Conservation (phyloP, 2,113 vertebrate species). For the Austrofundulus limnaeus region DNA sequence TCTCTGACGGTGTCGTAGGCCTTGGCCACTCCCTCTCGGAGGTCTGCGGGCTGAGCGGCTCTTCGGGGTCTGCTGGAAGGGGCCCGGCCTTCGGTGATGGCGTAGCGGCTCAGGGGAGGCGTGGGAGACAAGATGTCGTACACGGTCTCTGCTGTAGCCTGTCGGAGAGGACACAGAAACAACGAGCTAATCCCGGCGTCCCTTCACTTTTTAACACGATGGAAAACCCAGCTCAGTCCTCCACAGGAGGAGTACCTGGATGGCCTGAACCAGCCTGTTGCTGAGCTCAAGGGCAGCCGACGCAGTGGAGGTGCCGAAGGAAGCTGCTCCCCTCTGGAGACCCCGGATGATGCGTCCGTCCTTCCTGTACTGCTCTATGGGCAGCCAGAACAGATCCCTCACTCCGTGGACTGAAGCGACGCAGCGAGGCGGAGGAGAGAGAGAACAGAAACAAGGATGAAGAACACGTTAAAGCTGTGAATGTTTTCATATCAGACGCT, state of each 20-base stretch:
- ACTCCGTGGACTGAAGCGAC: conserved; percentile 85
- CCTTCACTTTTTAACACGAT: too few species aligned
- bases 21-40: conserved; percentile 90
- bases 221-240: too few species aligned
- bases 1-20: conserved; percentile 91
- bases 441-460: conserved; percentile 2
- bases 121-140: conserved; percentile 93
- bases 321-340: conserved; percentile 90
- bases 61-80: conserved; percentile 73
- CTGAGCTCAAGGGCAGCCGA: conserved; percentile 90
- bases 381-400: conserved; percentile 91
- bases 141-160: conserved; percentile 91
- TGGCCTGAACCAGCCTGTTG: conserved; percentile 91
- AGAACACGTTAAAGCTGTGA: neutral
- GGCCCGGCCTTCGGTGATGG: conserved; percentile 82
- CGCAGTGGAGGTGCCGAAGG: conserved; percentile 90
- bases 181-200: neutral
- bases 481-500: neutral
- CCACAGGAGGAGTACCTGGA: conserved; percentile 79
- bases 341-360: conserved; percentile 92
- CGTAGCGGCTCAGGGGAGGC: conserved; percentile 80
- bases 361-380: conserved; percentile 91
- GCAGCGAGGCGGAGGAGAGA: neutral
- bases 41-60: conserved; percentile 87
- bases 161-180: neutral